Evolutionary conservation across 2,797 vertebrate genomes (phyloP), one percentile per base, ranked within the genome.

Genomic region (Sciaenops ocellatus): DNA sequence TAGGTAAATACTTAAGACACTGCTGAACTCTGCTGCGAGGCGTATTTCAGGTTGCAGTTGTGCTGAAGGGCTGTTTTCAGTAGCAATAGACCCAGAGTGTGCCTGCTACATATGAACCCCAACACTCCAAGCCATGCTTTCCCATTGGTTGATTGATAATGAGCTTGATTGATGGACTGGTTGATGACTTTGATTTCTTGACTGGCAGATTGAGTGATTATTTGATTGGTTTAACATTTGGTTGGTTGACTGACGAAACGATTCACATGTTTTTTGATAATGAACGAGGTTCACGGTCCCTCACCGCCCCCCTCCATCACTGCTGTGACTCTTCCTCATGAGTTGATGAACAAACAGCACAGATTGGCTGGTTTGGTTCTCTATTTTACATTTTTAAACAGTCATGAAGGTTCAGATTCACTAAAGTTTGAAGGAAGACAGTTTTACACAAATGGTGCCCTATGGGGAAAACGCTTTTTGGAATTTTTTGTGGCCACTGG

Each of bases 11-110:
- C 73, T 86, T 65, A 79, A 86, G 83, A 87, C 87, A 87, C 87
- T 84, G 90, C 89, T 86, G 91, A 86, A 89, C 86, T 85, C 74
- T 86, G 87, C 86, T 87, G 75, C 71, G 77, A 89, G 87, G 82
- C 81, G 77, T 83, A 82, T 92, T 93, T 92, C 93, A 91, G 90
- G 92, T 89, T 88, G 93, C 92, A 91, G 90, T 92, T 93, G 89
- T 92, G 92, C 92, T 93, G 95, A 96, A 96, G 95, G 95, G 95
- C 95, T 96, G 93, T 94, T 94, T 96, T 94, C 92, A 92, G 93
- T 95, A 96, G 95, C 95, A 96, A 96, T 95, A 96, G 95, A 94
- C 93, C 94, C 94, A 93, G 94, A 93, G 93, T 94, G 94, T 95
- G 95, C 94, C 95, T 96, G 94, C 87, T 91, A 87, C 90, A 90